Conservation (phyloP, 2,797 vertebrate genomes). For the Kryptolebias ocellatus region DNA sequence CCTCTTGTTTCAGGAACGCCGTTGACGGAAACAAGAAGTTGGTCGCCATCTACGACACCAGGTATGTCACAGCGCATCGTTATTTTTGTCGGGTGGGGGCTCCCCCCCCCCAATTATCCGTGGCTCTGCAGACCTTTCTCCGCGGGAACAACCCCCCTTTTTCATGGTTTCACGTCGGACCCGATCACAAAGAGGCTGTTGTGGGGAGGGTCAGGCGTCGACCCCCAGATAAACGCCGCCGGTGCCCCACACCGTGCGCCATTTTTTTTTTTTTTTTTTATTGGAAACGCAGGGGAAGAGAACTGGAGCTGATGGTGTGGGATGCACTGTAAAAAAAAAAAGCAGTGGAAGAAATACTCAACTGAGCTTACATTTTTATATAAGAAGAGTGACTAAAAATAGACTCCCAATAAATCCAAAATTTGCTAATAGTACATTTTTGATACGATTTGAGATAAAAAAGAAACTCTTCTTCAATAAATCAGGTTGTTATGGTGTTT, state of each 20-base stretch:
- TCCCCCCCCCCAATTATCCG: conserved; percentile 14
- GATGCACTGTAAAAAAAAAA: conserved; percentile 72
- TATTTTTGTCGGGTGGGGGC: background rate
- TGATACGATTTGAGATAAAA: no score
- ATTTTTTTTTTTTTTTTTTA: conserved; percentile 61
- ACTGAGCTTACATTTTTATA: no score
- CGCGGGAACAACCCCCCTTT: conserved; percentile 17
- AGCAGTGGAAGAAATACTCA: background rate
- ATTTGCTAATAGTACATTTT: no score
- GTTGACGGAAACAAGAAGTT: conserved; percentile 94
- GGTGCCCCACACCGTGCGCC: conserved; percentile 53
- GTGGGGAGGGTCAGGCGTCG: conserved; percentile 39
- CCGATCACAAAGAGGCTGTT: conserved; percentile 10
- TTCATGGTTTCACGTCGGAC: background rate
- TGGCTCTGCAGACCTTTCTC: conserved; percentile 5
- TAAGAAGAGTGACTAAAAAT: no score
- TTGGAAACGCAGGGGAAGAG: conserved; percentile 48
- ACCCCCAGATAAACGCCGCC: conserved; percentile 36
- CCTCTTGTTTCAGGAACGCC: conserved; percentile 87
- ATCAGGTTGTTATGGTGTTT: no score
- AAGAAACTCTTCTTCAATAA: no score
- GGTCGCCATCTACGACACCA: conserved; percentile 93
- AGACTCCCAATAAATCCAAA: no score
- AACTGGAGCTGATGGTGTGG: conserved; percentile 60
- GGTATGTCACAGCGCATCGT: conserved; percentile 71